Conservation (phyloP, 2,888 invertebrate genomes). For the Phaonia tiefii region DNA sequence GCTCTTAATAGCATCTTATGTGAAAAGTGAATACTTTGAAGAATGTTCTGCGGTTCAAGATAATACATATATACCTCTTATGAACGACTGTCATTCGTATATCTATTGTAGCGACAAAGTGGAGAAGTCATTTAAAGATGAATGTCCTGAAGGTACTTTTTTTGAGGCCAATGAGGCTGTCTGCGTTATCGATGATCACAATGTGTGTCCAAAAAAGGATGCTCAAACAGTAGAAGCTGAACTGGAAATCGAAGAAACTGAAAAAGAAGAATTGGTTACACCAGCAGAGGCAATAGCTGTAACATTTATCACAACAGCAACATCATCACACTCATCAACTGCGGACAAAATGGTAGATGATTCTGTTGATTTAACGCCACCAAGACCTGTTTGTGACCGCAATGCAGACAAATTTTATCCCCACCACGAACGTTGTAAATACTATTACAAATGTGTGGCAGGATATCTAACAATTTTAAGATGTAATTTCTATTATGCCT, state of each 20-base stretch:
- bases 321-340: not conserved
- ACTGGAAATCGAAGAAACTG: not conserved
- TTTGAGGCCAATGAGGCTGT: constrained; percentile 71
- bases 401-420: constrained; percentile 68
- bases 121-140: constrained; percentile 71
- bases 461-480: constrained; percentile 74
- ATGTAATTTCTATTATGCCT: constrained; percentile 73
- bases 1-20: too few relatives aligned
- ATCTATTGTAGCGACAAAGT: constrained; percentile 73
- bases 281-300: not conserved
- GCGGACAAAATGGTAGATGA: too few relatives aligned
- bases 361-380: not conserved
- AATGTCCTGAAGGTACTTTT: constrained; percentile 72
- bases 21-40: constrained; percentile 66
- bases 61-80: constrained; percentile 70
- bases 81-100: constrained; percentile 72
- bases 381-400: constrained; percentile 48
- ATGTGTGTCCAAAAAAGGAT: constrained; percentile 65
- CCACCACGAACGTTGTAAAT: constrained; percentile 74
- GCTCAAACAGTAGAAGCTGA: not conserved
- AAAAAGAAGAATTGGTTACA: not conserved
- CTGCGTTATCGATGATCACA: constrained; percentile 71
- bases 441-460: constrained; percentile 73
- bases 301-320: not conserved
- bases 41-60: constrained; percentile 67